phyloP scores from a whole-genome alignment of 1,140 invertebrate species.

The Chironomus striatipennis region DNA sequence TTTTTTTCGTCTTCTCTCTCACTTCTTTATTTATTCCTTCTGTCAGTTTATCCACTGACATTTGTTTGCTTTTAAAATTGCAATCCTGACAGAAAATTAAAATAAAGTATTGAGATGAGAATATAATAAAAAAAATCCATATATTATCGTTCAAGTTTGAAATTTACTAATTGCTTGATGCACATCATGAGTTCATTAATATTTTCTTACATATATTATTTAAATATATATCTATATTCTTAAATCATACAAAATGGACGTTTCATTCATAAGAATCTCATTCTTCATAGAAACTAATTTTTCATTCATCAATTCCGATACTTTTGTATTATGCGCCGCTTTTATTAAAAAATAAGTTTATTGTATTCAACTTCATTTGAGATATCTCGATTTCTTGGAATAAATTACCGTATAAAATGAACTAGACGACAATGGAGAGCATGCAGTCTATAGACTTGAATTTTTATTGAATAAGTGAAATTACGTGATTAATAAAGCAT shows the following conservation, averaged over 20 bases:
- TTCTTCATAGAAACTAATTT: slow-evolving; percentile 1
- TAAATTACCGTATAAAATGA: too few relatives aligned
- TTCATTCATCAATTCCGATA: neutral
- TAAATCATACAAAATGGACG: neutral
- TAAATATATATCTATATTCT: too few relatives aligned
- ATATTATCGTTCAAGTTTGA: slow-evolving; percentile 16
- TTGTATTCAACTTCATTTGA: too few relatives aligned
- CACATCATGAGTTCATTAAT: neutral
- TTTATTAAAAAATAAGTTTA: too few relatives aligned
- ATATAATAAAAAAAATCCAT: too few relatives aligned
- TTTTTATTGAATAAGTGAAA: too few relatives aligned
- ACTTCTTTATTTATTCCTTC: neutral
- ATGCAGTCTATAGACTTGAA: too few relatives aligned
- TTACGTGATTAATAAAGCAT: too few relatives aligned
- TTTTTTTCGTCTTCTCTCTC: neutral
- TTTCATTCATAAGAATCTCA: neutral
- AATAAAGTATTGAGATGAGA: neutral
- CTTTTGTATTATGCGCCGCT: too few relatives aligned
- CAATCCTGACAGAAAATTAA: slow-evolving; percentile 7
- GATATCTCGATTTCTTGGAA: too few relatives aligned
- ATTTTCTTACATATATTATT: neutral
- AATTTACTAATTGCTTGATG: slow-evolving; percentile 1
- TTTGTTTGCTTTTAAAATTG: slow-evolving; percentile 21
- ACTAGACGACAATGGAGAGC: too few relatives aligned
- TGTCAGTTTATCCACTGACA: neutral